phyloP scores from a whole-genome alignment of 2,888 invertebrate species.

The Tetragnatha montana region DNA sequence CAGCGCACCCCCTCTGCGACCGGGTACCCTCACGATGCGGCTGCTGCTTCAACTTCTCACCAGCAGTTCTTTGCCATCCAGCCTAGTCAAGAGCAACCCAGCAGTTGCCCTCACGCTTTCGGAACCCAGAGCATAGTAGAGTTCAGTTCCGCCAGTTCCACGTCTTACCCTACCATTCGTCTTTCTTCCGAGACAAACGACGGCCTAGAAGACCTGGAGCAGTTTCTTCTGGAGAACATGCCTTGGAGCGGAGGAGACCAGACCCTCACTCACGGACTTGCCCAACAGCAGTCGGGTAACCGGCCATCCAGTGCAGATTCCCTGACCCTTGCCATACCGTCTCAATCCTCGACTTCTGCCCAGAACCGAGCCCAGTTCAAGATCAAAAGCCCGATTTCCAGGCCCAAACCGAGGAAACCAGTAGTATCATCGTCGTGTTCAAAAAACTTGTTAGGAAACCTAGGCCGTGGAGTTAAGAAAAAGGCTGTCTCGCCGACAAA shows the following conservation, averaged over 20 bases:
- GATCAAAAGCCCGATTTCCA: constrained; percentile 46
- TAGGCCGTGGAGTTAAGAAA: constrained; percentile 69
- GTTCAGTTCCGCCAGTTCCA: constrained; percentile 31
- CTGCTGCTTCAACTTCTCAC: constrained; percentile 10
- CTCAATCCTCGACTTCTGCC: constrained; percentile 22
- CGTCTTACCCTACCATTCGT: constrained; percentile 59
- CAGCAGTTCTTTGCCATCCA: constrained; percentile 59
- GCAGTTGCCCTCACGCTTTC: constrained; percentile 54
- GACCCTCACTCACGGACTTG: constrained; percentile 44
- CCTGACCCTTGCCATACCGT: constrained; percentile 56
- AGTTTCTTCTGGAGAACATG: constrained; percentile 67
- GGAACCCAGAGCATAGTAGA: constrained; percentile 50
- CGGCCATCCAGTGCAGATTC: constrained; percentile 69
- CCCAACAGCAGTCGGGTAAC: constrained; percentile 65
- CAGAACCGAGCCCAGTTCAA: constrained; percentile 41
- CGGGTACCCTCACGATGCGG: constrained; percentile 44
- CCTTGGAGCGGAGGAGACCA: constrained; percentile 65
- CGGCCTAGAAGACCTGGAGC: constrained; percentile 67
- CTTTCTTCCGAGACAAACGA: constrained; percentile 63
- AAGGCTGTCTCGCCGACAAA: constrained; percentile 33
- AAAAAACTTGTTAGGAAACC: constrained; percentile 69
- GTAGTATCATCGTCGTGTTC: constrained; percentile 47
- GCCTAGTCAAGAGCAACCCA: constrained; percentile 47
- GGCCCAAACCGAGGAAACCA: constrained; percentile 61
- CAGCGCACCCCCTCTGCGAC: constrained; percentile 27